A percentile compares a stretch with the other conserved stretches of the same genome.
These are phyloP conservation scores for Tiliacea aurago DNA, from an alignment of 2,888 invertebrate genomes.

Conservation along the genomic window DNA sequence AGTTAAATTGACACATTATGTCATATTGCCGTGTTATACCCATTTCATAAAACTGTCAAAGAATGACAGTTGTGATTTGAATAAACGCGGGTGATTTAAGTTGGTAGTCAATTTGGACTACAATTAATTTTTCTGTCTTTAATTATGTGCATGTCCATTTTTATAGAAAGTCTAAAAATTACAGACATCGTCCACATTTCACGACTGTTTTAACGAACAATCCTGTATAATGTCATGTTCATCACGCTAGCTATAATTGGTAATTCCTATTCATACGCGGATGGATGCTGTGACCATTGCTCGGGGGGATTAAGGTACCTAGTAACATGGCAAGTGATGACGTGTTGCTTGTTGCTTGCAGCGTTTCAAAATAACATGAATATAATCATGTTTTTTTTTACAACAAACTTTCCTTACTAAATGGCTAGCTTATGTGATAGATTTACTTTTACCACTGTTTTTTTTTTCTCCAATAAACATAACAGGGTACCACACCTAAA, in stretches of 20 bases:
- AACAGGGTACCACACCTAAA: not conserved
- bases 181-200: not conserved
- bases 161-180: not conserved
- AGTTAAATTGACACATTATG: not conserved
- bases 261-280: constrained; percentile 41
- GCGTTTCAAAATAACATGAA: not conserved
- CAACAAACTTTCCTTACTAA: not conserved
- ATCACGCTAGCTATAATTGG: constrained; percentile 33
- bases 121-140: not conserved
- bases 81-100: not conserved
- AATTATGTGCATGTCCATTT: not conserved
- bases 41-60: not conserved
- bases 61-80: not conserved
- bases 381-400: not conserved
- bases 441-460: too few species aligned
- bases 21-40: not conserved
- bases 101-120: not conserved
- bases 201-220: not conserved
- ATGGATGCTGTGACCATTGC: constrained; percentile 11
- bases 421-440: not conserved
- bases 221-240: constrained; percentile 6
- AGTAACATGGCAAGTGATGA: not conserved
- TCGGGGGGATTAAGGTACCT: constrained; percentile 24
- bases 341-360: constrained; percentile 9
- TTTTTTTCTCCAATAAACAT: too few species aligned